phyloP scores from a whole-genome alignment of 2,797 vertebrate species.

The Alosa sapidissima region DNA sequence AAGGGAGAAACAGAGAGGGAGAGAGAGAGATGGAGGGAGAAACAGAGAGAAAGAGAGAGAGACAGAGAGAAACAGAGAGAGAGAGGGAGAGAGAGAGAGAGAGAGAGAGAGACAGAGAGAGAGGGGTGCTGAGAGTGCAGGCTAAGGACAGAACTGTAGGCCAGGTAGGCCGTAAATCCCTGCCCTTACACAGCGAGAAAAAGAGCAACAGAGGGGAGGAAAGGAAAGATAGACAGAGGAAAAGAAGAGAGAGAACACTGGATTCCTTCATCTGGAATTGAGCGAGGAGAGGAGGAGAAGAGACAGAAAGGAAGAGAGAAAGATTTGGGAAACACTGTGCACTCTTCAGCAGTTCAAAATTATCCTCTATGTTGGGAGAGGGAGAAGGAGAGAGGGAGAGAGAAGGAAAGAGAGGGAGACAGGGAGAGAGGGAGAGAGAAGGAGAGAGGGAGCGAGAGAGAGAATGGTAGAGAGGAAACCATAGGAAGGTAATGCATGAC shows the following conservation, averaged over 20 bases:
- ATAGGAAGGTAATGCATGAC: too few species aligned
- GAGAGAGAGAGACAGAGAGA: background rate
- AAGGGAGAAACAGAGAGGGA: background rate
- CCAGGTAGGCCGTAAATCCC: slow-evolving; percentile 78
- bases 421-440: background rate
- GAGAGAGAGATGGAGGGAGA: too few species aligned
- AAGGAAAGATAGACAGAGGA: background rate
- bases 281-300: background rate
- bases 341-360: too few species aligned
- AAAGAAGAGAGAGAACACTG: background rate
- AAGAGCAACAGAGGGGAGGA: background rate
- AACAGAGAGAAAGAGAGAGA: background rate
- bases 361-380: background rate
- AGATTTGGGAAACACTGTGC: background rate
- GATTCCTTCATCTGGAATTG: background rate
- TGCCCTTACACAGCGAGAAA: slow-evolving; percentile 43
- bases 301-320: background rate
- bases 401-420: background rate
- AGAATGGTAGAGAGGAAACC: background rate
- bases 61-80: background rate
- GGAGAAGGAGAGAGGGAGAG: background rate
- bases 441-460: background rate
- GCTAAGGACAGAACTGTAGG: slow-evolving; percentile 74
- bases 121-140: slow-evolving; percentile 76
- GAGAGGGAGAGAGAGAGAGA: background rate